A percentile compares a stretch with the other conserved stretches of the same genome.
These are phyloP conservation scores for Cheilosia scutellata DNA, from an alignment of 2,888 invertebrate genomes.

Conservation along the genomic window DNA sequence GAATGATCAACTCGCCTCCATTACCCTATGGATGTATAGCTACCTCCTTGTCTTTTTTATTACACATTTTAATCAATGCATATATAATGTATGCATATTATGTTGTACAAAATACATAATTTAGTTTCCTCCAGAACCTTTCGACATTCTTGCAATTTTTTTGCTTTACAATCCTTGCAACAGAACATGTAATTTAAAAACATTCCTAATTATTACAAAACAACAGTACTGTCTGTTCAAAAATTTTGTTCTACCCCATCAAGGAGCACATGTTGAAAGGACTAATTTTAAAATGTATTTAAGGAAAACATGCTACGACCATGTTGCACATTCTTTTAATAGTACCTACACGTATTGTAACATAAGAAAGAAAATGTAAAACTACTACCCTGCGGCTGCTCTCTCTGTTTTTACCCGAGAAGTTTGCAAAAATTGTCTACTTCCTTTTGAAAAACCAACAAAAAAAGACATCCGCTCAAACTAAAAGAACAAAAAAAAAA, in stretches of 20 bases:
- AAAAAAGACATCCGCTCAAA: conserved; percentile 2
- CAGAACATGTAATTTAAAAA: conserved; percentile 3
- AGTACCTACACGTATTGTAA: conserved; percentile 11
- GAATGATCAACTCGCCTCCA: too few species aligned
- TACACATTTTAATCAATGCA: too few species aligned
- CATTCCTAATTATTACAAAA: conserved; percentile 48
- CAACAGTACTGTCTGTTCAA: not conserved
- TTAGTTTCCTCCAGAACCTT: not conserved
- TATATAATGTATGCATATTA: too few species aligned
- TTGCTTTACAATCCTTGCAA: not conserved
- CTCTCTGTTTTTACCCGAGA: conserved; percentile 34
- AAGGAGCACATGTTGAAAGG: conserved; percentile 61
- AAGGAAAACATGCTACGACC: conserved; percentile 40
- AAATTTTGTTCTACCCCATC: conserved; percentile 16
- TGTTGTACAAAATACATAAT: too few species aligned
- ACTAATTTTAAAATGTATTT: conserved; percentile 53
- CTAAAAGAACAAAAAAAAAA: not conserved
- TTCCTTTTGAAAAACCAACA: conserved; percentile 1
- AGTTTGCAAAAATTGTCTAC: conserved; percentile 47
- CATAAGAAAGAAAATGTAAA: conserved; percentile 61
- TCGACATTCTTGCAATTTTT: not conserved
- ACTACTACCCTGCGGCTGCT: conserved; percentile 57
- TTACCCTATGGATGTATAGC: too few species aligned
- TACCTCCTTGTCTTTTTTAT: too few species aligned
- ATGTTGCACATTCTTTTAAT: conserved; percentile 46